Conservation (phyloP, 2,888 invertebrate genomes). For the Xylophagus ater region DNA sequence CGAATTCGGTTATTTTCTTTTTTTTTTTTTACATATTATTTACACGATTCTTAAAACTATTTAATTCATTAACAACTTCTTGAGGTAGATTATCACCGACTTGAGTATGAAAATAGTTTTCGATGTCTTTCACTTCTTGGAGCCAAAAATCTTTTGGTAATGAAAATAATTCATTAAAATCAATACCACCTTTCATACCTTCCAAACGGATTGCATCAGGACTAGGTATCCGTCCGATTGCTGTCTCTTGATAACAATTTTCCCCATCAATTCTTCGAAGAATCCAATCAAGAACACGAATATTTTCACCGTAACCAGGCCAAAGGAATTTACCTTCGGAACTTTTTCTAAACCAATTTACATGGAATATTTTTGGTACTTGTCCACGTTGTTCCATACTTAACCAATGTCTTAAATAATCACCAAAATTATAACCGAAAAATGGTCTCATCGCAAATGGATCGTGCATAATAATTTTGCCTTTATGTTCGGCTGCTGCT, state of each 20-base stretch:
- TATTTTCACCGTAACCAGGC: constrained; percentile 98
- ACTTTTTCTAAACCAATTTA: constrained; percentile 97
- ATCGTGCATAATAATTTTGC: constrained; percentile 92
- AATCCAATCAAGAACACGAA: constrained; percentile 94
- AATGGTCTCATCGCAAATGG: constrained; percentile 99
- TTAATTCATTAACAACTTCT: constrained; percentile 61
- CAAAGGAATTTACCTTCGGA: constrained; percentile 85
- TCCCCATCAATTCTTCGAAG: constrained; percentile 74
- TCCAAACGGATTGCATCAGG: constrained; percentile 56
- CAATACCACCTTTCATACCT: constrained; percentile 61
- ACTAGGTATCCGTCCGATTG: constrained; percentile 62
- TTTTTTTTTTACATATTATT: constrained; percentile 37
- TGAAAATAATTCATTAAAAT: constrained; percentile 71
- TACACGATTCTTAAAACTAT: constrained; percentile 49
- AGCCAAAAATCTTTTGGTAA: constrained; percentile 88
- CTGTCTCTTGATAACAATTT: constrained; percentile 55
- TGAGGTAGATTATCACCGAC: constrained; percentile 79
- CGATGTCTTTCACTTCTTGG: constrained; percentile 73
- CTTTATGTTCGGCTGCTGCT: constrained; percentile 92
- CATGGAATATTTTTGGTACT: constrained; percentile 94
- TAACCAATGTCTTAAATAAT: constrained; percentile 92
- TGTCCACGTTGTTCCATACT: constrained; percentile 62
- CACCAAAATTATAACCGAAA: constrained; percentile 98
- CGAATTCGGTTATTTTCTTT: neutral
- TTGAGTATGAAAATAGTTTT: constrained; percentile 85